A percentile compares a stretch with the other conserved stretches of the same genome.
Conservation (phyloP, 2,797 vertebrate species). For the Ceyx erithaca region DNA sequence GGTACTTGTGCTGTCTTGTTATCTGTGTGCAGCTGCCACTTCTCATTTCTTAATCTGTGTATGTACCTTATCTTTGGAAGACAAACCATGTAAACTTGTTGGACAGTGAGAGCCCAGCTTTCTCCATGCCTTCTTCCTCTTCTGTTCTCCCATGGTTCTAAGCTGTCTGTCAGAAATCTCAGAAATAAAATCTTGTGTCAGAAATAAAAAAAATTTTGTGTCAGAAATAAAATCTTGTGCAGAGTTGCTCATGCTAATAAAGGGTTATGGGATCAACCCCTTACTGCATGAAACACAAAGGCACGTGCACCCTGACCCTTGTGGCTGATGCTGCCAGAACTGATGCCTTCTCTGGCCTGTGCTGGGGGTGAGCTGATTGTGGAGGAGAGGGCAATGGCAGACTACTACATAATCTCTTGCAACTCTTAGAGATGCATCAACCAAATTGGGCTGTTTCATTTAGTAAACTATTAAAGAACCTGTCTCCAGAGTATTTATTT, state of each 20-base stretch:
- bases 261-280: not conserved
- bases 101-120: not conserved
- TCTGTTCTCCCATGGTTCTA: not conserved
- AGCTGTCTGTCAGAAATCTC: not conserved
- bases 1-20: not conserved
- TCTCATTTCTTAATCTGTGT: not conserved
- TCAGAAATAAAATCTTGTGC: not conserved
- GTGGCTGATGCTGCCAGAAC: not conserved
- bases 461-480: not conserved
- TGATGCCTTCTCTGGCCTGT: not conserved
- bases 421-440: not conserved
- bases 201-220: too few species aligned
- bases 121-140: not conserved
- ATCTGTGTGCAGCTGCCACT: not conserved
- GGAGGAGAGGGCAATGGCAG: not conserved
- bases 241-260: not conserved
- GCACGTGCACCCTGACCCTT: rapidly evolving
- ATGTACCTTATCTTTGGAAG: not conserved
- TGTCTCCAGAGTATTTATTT: slow-evolving; percentile 29
- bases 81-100: not conserved
- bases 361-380: not conserved
- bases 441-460: not conserved
- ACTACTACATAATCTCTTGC: not conserved
- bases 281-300: not conserved
- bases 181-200: too few species aligned